phyloP scores from a whole-genome alignment of 2,113 vertebrate species.

The Sturnus vulgaris region DNA sequence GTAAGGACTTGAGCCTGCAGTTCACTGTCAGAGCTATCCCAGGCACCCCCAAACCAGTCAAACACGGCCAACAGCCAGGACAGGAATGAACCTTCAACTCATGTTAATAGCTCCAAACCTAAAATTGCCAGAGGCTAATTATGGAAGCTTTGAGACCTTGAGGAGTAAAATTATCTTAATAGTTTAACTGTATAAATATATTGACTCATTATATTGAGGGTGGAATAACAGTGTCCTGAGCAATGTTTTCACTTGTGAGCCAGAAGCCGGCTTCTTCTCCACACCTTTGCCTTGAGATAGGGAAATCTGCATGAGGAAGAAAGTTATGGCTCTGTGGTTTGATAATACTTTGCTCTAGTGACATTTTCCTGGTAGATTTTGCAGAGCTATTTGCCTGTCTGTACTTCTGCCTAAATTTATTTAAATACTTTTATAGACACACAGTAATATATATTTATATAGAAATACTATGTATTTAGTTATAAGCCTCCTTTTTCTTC shows the following conservation, averaged over 20 bases:
- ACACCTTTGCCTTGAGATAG: not conserved
- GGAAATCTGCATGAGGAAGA: not conserved
- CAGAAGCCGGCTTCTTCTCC: not conserved
- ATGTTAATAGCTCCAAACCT: not conserved
- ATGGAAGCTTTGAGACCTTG: not conserved
- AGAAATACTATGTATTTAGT: not conserved
- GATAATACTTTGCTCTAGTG: not conserved
- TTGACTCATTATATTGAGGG: not conserved
- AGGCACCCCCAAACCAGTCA: rapidly evolving
- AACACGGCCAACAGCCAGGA: not conserved
- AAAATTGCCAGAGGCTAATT: not conserved
- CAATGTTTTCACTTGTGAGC: not conserved
- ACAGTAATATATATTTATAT: not conserved
- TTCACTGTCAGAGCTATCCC: not conserved
- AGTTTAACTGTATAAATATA: not conserved
- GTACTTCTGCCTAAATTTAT: not conserved
- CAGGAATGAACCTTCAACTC: not conserved
- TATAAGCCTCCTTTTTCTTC: not conserved
- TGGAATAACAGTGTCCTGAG: not conserved
- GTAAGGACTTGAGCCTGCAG: not conserved
- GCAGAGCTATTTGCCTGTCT: not conserved
- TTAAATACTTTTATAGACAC: not conserved
- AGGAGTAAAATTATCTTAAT: not conserved
- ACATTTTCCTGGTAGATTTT: not conserved
- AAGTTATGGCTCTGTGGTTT: not conserved